Evolutionary conservation across 2,888 invertebrate species (phyloP).

Genomic region (Nemotelus pantherinus): DNA sequence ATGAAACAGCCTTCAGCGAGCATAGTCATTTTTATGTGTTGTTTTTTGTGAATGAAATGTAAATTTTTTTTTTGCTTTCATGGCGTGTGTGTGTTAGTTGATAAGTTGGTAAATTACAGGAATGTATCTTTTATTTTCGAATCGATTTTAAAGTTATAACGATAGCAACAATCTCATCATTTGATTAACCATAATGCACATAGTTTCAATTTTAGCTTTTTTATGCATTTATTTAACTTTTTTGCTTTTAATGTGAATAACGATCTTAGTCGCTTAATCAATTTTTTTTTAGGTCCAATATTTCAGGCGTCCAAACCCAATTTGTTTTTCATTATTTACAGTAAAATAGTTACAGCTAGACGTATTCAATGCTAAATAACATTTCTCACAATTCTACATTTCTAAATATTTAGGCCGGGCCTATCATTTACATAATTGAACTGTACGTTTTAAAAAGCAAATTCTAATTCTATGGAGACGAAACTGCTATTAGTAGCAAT

Average conservation of each 20-base stretch:
- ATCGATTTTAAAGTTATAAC: background rate
- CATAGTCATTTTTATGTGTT: background rate
- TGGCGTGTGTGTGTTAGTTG: background rate
- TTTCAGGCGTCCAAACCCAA: background rate
- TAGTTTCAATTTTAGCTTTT: too few relatives aligned
- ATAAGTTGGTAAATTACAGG: slow-evolving; percentile 19
- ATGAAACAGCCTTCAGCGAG: slow-evolving; percentile 31
- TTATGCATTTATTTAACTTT: too few relatives aligned
- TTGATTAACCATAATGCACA: too few relatives aligned
- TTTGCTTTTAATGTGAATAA: too few relatives aligned
- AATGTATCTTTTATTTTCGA: slow-evolving; percentile 10
- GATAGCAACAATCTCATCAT: background rate
- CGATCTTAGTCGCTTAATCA: background rate
- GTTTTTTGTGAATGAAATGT: background rate
- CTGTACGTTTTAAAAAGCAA: background rate
- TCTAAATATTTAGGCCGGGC: slow-evolving; percentile 28
- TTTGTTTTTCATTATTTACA: slow-evolving; percentile 16
- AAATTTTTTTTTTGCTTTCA: background rate
- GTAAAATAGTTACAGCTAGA: background rate
- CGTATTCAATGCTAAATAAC: background rate
- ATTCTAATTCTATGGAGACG: too few relatives aligned
- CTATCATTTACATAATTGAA: slow-evolving; percentile 23
- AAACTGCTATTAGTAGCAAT: too few relatives aligned
- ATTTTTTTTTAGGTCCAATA: background rate
- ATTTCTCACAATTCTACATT: background rate